Evolutionary conservation across 2,113 vertebrate genomes (phyloP), one percentile per base, ranked within the genome.

Genomic region (Sinosuthora webbiana): DNA sequence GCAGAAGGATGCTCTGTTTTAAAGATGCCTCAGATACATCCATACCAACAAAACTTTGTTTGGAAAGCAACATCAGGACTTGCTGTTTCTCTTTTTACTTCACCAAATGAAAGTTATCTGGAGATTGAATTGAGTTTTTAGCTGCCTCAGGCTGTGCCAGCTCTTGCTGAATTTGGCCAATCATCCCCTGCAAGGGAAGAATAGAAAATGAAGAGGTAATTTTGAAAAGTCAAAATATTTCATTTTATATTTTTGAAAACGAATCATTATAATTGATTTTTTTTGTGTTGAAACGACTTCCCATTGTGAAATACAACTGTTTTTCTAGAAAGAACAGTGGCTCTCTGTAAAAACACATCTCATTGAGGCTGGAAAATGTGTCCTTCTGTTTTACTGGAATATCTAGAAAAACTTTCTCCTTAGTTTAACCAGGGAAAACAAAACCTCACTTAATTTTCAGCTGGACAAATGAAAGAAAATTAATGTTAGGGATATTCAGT

Each of bases 151-250:
- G 62, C 62, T 91, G n/a, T 44, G 25, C 44, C 71, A 68, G 76
- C 31, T 89, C 41, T 60, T 84, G 76, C 47, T 68, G 69, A 71
- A 79, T 94, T 87, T 56, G 64, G 68, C 42, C 59, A 55, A 55
- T 88, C 76, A 59, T 63, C 39, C 33, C 24, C 42, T 9, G 1
- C 24, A 68, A 64, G 25, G 49, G 60, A 81, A 87, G 71, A 92
- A 75, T 4, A 77, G 35, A 59, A 93, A 93, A 80, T 30, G 19
- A 84, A 89, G 80, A 76, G 8, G 19, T 68, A 37, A 71, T 83
- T 87, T 67, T 90, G 52, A 84, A 85, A 95, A 95, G 49, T 64
- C 28, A 84, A 82, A 96, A 76, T 71, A 94, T 49, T 93, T 79
- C 4, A 20, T 82, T 82, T 87, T 64, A 31, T 49, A 7, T 71